Evolutionary conservation across 2,797 vertebrate species (phyloP), one percentile per base, ranked within the genome.

Genomic region (Brachyalestes nurse): DNA sequence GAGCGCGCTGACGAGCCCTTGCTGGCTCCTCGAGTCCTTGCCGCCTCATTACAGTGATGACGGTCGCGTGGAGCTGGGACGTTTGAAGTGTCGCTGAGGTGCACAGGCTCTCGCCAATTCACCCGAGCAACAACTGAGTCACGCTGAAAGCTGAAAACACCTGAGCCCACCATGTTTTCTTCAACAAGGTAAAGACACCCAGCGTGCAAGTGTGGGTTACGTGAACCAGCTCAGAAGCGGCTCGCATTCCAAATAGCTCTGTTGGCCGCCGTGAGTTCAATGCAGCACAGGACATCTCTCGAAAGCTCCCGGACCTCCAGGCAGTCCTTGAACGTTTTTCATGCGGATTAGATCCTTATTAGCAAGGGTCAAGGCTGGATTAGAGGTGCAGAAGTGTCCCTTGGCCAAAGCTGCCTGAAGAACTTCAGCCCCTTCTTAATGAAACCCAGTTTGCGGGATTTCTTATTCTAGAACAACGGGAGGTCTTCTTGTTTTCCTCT

Each of bases 341-440:
- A 51, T 61, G 57, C 47, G 72, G 69, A 76, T 42, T 21, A n/a
- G 7, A 55, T 60, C 19, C 65, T 55, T 55, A n/a, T 42, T 71
- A 80, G 75, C 55, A 61, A n/a, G 66, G 28, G 72, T 75, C 66
- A 25, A 72, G 13, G 23, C n/a, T 34, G 34, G 34, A 34, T 0
- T 34, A 34, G 34, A 34, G 34, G 34, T 5, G 9, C 77, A 5
- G 38, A 76, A 23, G 10, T 74, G 14, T 55, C 77, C 77, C 77
- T n/a, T 81, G 25, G 49, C 34, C 65, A 84, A 76, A 73, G 58
- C 58, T 42, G 60, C 25, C 45, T 58, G 16, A 38, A 73, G 78
- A 77, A 79, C 80, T 71, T 82, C 81, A 83, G 80, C 72, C 40
- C 42, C 49, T 87, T 89, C 87, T 47, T 89, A 90, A 91, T 87